Base-by-base conservation (phyloP, 2,797 vertebrate species). In the Dipus sagitta region DNA sequence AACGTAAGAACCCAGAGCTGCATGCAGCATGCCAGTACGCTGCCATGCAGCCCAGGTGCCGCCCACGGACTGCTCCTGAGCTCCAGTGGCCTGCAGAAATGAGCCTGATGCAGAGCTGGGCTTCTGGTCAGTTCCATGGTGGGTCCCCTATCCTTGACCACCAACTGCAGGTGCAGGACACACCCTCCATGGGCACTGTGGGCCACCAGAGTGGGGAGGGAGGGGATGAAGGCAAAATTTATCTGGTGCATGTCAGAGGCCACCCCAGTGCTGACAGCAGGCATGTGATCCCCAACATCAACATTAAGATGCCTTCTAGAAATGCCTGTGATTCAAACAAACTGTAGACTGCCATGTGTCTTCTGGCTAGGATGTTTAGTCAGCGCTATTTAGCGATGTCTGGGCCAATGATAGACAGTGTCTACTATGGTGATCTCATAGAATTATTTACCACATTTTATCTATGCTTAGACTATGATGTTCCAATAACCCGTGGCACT, bases 11-110 rank as follows among this genome's bases (percentile, higher is more conserved):
- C 23, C 54, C 54, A 71, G 8, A 34, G 6, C 72, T 94, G 96
- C 96, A 96, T 95, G 95, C 14, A 54, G 96, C 96, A 93, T 93
- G 96, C 26, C 52, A 5, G 10, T 1, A 14, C 54, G 38, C 84
- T 38, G 92, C 75, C 24, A 0, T 18, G 9, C 64, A 42, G 90
- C 88, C 54, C 24, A 28, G 85, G 60, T 47, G 38, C 72, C 58
- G 18, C 62, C 3, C 8, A n/a, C 17, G 54, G 74, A 21, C 62
- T 38, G 67, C 67, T 34, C 32, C 42, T 88, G 74, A 47, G 24
- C 54, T 13, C 0, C 1, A 32, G 78, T 1, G 58, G 32, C 76
- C 83, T 18, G 2, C 42, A 52, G 79, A n/a, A 26, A 58, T 13
- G 42, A 30, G 23, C 80, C 74, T 0, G n/a, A 72, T 64, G 42